Percentiles rank a stretch among this genome's conserved stretches.
phyloP scores from a whole-genome alignment of 2,888 invertebrate species.

The Meloe dianella region DNA sequence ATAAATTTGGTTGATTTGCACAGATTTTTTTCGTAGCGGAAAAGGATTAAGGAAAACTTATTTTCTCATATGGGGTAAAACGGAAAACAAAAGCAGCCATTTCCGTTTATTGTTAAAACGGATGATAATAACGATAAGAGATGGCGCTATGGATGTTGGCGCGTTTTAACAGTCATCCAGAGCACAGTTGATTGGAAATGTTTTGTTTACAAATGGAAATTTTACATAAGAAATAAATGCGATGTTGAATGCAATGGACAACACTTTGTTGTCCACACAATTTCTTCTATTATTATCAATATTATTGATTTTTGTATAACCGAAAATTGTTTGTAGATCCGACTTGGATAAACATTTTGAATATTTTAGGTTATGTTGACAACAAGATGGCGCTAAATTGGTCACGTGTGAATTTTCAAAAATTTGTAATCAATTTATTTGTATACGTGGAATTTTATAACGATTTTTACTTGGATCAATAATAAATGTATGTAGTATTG shows the following conservation, averaged over 20 bases:
- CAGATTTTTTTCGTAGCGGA: not conserved
- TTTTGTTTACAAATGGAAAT: too few relatives aligned
- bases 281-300: too few relatives aligned
- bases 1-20: not conserved
- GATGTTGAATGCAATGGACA: too few relatives aligned
- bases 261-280: too few relatives aligned
- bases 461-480: not conserved
- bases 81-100: conserved; percentile 4
- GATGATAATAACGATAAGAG: not conserved
- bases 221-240: not conserved
- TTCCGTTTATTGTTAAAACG: conserved; percentile 7
- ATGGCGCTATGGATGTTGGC: not conserved
- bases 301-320: too few relatives aligned
- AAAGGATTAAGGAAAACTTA: not conserved
- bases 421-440: not conserved
- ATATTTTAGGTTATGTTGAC: not conserved
- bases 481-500: not conserved
- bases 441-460: not conserved
- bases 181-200: too few relatives aligned
- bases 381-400: conserved; percentile 6
- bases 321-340: too few relatives aligned
- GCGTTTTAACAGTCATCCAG: too few relatives aligned
- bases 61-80: not conserved
- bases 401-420: not conserved
- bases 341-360: not conserved